Evolutionary conservation across 2,888 invertebrate species (phyloP).

Genomic region (Chrysolina oricalcia): DNA sequence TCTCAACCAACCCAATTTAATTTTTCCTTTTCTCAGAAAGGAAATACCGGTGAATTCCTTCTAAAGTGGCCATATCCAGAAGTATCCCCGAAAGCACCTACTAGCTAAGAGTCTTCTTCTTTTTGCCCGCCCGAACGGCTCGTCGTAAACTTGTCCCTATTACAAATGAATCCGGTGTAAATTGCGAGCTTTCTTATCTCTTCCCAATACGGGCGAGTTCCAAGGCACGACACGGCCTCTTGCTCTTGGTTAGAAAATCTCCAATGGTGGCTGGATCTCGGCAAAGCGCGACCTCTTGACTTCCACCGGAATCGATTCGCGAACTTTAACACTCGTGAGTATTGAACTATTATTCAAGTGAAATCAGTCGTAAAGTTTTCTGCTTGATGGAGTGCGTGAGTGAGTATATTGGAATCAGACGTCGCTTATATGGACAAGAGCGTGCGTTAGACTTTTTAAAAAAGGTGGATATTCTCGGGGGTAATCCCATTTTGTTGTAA

Average conservation of each 20-base stretch:
- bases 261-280: constrained; percentile 30
- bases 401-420: constrained; percentile 56
- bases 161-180: constrained; percentile 34
- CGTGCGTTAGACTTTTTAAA: background rate
- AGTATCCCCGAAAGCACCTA: constrained; percentile 8
- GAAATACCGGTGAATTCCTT: constrained; percentile 16
- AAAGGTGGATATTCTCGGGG: background rate
- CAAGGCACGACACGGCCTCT: constrained; percentile 22
- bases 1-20: background rate
- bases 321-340: constrained; percentile 65
- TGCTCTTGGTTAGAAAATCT: constrained; percentile 32
- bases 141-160: constrained; percentile 23
- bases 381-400: constrained; percentile 68
- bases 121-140: constrained; percentile 15
- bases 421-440: constrained; percentile 2
- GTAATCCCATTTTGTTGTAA: too few relatives aligned
- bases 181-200: constrained; percentile 36
- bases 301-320: constrained; percentile 60
- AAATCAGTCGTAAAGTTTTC: constrained; percentile 69
- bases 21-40: background rate
- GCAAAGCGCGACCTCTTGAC: constrained; percentile 48
- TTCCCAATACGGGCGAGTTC: constrained; percentile 23
- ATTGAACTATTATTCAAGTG: constrained; percentile 69
- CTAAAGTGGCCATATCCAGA: constrained; percentile 9
- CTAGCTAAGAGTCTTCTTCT: constrained; percentile 10